A percentile compares a stretch with the other conserved stretches of the same genome.
These are phyloP conservation scores for Ypsolopha scabrella DNA, from an alignment of 2,888 invertebrate species.

Conservation along the genomic window DNA sequence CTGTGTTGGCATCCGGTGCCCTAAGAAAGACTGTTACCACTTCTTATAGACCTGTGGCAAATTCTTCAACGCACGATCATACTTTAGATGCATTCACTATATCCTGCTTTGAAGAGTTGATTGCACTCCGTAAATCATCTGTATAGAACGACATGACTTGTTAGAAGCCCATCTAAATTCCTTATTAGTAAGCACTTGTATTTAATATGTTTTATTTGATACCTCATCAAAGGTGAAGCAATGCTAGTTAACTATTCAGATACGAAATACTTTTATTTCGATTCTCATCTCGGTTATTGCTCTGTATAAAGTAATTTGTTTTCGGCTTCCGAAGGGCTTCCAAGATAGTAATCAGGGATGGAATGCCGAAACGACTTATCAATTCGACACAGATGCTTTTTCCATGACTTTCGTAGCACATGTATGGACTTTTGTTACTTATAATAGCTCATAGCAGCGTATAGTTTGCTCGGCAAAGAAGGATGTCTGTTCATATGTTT, in stretches of 20 bases:
- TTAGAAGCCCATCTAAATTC: not conserved
- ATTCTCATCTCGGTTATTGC: conserved; percentile 3
- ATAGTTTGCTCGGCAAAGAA: not conserved
- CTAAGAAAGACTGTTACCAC: conserved; percentile 10
- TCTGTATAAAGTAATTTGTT: conserved; percentile 40
- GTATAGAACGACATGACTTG: not conserved
- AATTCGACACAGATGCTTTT: conserved; percentile 38
- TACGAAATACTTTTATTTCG: conserved; percentile 21
- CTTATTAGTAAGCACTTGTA: too few relatives aligned
- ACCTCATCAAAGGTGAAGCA: conserved; percentile 6
- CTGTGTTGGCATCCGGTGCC: conserved; percentile 31
- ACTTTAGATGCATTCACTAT: not conserved
- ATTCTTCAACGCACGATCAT: conserved; percentile 1
- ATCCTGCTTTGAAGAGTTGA: conserved; percentile 3
- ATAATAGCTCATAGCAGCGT: conserved; percentile 16
- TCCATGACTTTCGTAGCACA: conserved; percentile 9
- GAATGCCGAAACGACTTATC: conserved; percentile 46
- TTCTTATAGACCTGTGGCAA: conserved; percentile 16
- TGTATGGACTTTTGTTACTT: conserved; percentile 13
- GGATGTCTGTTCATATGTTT: conserved; percentile 6
- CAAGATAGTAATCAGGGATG: conserved; percentile 35
- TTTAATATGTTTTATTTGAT: too few relatives aligned
- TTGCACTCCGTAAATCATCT: conserved; percentile 1
- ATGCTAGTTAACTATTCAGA: conserved; percentile 19
- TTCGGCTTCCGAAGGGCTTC: conserved; percentile 40